A percentile compares a stretch with the other conserved stretches of the same genome.
Conservation (phyloP, 2,797 vertebrate genomes). For the Octomys mimax region DNA sequence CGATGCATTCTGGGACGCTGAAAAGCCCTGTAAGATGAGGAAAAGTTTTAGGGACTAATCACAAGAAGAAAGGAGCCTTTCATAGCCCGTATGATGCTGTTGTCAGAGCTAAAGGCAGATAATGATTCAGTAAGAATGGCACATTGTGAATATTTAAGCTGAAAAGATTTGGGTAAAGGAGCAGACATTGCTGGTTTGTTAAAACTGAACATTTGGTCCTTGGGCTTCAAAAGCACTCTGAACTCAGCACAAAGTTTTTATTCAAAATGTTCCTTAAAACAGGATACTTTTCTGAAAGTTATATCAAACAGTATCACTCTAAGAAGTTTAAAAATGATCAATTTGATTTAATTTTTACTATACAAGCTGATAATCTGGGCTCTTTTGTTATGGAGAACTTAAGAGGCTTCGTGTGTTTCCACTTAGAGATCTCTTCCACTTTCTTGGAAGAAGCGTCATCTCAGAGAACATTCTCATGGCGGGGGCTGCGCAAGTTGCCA, state of each 20-base stretch:
- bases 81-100: slow-evolving; percentile 93
- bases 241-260: slow-evolving; percentile 85
- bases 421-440: slow-evolving; percentile 82
- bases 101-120: slow-evolving; percentile 95
- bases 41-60: slow-evolving; percentile 95
- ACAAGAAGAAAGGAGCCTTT: slow-evolving; percentile 95
- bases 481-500: slow-evolving; percentile 84
- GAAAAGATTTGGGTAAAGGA: slow-evolving; percentile 92
- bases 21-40: slow-evolving; percentile 93
- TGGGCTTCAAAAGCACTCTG: slow-evolving; percentile 87
- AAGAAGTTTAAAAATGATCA: slow-evolving; percentile 78
- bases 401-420: slow-evolving; percentile 78
- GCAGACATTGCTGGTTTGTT: slow-evolving; percentile 91
- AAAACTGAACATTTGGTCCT: slow-evolving; percentile 90
- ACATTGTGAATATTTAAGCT: slow-evolving; percentile 95
- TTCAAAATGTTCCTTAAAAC: slow-evolving; percentile 86
- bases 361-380: slow-evolving; percentile 43
- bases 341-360: slow-evolving; percentile 64
- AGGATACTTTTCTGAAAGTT: slow-evolving; percentile 80
- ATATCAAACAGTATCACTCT: slow-evolving; percentile 59
- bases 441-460: slow-evolving; percentile 82
- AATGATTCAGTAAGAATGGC: slow-evolving; percentile 96
- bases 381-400: slow-evolving; percentile 69
- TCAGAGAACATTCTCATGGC: slow-evolving; percentile 85
- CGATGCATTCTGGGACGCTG: slow-evolving; percentile 93